phyloP scores from a whole-genome alignment of 2,888 invertebrate genomes.

The Allacma fusca region DNA sequence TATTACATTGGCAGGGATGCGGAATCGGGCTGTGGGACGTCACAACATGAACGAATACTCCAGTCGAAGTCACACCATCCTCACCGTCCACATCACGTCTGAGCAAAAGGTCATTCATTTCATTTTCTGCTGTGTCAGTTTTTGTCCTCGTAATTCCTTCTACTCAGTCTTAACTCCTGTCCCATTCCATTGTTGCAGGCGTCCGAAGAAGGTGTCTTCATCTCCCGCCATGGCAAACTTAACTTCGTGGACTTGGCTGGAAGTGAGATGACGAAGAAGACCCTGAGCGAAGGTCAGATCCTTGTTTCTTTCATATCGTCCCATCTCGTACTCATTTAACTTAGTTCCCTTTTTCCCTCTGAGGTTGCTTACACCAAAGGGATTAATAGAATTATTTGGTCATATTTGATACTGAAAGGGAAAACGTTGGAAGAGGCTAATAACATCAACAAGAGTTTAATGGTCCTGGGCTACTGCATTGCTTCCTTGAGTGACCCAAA shows the following conservation, averaged over 20 bases:
- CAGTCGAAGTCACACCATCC: slow-evolving; percentile 87
- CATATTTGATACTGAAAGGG: too few species aligned
- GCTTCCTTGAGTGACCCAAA: slow-evolving; percentile 86
- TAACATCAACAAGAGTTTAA: slow-evolving; percentile 93
- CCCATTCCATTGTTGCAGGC: slow-evolving; percentile 62
- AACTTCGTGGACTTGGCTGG: slow-evolving; percentile 96
- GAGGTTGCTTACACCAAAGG: too few species aligned
- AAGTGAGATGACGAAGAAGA: slow-evolving; percentile 95
- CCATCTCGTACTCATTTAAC: too few species aligned
- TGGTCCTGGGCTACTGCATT: slow-evolving; percentile 95
- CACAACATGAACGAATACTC: slow-evolving; percentile 95
- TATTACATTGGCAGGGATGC: slow-evolving; percentile 78
- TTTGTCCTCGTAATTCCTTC: too few species aligned
- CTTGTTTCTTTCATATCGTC: too few species aligned
- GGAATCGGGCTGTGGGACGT: slow-evolving; percentile 86
- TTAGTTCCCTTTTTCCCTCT: too few species aligned
- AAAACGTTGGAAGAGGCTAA: slow-evolving; percentile 92
- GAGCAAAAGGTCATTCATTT: slow-evolving; percentile 86
- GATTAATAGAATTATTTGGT: too few species aligned
- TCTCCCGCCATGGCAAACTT: slow-evolving; percentile 91
- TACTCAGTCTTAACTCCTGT: too few species aligned
- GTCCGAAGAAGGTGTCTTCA: slow-evolving; percentile 78
- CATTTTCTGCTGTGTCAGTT: too few species aligned
- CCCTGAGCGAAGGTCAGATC: too few species aligned
- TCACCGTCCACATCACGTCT: slow-evolving; percentile 88